Evolutionary conservation across 2,113 vertebrate genomes (phyloP).

Genomic region (Melanostigma gelatinosum): DNA sequence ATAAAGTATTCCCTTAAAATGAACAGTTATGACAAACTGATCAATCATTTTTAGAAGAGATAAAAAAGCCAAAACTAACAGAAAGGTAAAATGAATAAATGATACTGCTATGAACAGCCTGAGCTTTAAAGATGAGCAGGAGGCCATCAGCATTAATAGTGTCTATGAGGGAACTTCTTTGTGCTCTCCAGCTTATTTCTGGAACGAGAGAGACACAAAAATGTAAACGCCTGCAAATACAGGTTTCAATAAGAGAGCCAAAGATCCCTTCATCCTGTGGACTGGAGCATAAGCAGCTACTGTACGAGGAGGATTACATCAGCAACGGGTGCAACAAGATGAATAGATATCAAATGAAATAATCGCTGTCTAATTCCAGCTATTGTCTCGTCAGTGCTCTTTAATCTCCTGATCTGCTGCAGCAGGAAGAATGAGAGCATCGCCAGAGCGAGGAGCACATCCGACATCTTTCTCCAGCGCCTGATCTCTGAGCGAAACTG

Average conservation of each 20-base stretch:
- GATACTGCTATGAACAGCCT: neutral
- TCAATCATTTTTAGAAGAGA: neutral
- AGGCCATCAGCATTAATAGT: neutral
- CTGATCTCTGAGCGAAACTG: neutral
- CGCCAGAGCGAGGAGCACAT: neutral
- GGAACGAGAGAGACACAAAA: conserved; percentile 7
- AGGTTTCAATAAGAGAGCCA: conserved; percentile 49
- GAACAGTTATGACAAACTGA: no score
- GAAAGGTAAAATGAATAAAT: no score
- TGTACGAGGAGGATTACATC: conserved; percentile 57
- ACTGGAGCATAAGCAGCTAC: conserved; percentile 32
- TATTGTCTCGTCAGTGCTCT: conserved; percentile 45
- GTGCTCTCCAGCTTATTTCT: conserved; percentile 20
- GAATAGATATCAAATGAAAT: conserved; percentile 67
- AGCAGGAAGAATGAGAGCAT: neutral
- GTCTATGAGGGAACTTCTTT: neutral
- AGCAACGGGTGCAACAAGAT: conserved; percentile 42
- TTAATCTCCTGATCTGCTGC: conserved; percentile 15
- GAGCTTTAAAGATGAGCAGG: neutral
- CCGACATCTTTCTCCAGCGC: neutral
- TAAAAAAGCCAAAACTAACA: neutral
- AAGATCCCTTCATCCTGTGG: conserved; percentile 61
- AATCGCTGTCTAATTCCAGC: conserved; percentile 54
- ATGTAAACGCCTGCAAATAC: conserved; percentile 1
- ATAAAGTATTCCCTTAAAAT: no score